Evolutionary conservation across 2,888 invertebrate species (phyloP).

Genomic region (Hymenopus coronatus): DNA sequence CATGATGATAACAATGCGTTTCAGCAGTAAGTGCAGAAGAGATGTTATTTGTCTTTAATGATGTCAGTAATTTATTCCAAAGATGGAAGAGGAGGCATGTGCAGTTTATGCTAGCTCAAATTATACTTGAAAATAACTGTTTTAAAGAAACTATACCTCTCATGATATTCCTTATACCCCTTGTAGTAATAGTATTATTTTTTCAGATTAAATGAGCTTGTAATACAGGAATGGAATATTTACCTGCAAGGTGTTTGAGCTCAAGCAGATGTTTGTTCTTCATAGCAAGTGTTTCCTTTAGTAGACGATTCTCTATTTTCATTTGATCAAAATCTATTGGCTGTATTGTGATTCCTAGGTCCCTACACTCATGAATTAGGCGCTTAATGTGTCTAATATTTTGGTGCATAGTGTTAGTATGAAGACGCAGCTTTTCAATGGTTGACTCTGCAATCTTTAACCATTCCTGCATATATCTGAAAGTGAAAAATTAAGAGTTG

Average conservation of each 20-base stretch:
- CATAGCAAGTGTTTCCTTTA: neutral
- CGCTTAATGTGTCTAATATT: neutral
- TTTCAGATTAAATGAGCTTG: too few species aligned
- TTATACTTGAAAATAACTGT: too few species aligned
- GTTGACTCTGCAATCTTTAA: neutral
- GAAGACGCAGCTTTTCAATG: neutral
- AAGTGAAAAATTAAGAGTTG: neutral
- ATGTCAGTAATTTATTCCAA: too few species aligned
- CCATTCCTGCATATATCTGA: neutral
- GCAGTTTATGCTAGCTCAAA: too few species aligned
- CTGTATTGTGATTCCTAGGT: neutral
- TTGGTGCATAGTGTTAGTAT: neutral
- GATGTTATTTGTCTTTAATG: too few species aligned
- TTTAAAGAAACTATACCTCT: too few species aligned
- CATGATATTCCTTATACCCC: too few species aligned
- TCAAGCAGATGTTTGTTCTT: neutral
- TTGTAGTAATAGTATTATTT: too few species aligned
- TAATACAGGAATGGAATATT: neutral
- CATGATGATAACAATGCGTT: too few species aligned
- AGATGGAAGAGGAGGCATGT: too few species aligned
- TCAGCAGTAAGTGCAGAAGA: too few species aligned
- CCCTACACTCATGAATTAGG: neutral
- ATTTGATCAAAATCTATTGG: neutral
- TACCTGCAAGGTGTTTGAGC: neutral
- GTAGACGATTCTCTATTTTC: neutral